These are phyloP conservation scores for Uropsilus gracilis DNA, from an alignment of 2,113 vertebrate species.

Conservation along the genomic window DNA sequence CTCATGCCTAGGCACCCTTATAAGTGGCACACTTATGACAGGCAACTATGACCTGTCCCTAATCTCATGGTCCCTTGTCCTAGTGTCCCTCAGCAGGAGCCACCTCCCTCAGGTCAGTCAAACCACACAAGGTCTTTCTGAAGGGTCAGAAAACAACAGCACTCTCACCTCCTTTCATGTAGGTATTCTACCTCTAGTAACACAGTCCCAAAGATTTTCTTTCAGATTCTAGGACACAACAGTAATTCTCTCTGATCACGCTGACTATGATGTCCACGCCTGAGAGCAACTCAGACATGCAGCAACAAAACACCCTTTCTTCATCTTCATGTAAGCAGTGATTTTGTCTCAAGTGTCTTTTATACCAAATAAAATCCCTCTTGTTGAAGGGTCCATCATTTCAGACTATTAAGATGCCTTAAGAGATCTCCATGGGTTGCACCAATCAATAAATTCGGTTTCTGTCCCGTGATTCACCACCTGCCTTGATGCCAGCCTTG, in stretches of 20 bases:
- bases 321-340: rapidly evolving
- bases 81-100: rapidly evolving
- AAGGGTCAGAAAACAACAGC: background rate
- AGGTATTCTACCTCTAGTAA: background rate
- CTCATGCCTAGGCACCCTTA: background rate
- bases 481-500: rapidly evolving
- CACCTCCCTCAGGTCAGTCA: too few relatives aligned
- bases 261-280: rapidly evolving
- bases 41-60: background rate
- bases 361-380: background rate
- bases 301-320: background rate
- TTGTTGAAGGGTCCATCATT: background rate
- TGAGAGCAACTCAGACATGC: background rate
- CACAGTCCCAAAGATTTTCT: rapidly evolving
- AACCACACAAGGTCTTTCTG: background rate
- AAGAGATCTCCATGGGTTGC: background rate
- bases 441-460: background rate
- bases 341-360: background rate
- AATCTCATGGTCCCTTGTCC: rapidly evolving
- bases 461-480: background rate
- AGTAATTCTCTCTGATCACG: rapidly evolving
- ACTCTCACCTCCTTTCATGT: background rate
- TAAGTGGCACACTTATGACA: too few relatives aligned
- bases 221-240: rapidly evolving
- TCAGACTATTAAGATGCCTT: background rate